Evolutionary conservation across 2,888 invertebrate genomes (phyloP), one percentile per base, ranked within the genome.

Genomic region (Caradrina kadenii): DNA sequence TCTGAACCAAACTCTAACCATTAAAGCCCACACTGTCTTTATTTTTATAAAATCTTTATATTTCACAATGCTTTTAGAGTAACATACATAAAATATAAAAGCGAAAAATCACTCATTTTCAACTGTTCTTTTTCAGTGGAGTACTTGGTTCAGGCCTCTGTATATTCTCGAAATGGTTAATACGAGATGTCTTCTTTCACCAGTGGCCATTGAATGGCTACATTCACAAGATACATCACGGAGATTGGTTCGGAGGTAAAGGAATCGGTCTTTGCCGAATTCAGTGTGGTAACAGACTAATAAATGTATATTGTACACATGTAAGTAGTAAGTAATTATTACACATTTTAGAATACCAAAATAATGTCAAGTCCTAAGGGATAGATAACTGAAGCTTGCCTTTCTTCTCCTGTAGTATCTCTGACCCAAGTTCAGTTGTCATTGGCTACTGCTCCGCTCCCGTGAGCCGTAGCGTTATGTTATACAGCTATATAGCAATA

Each of bases 241-340:
- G 99, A 0, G 99, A 99, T 92, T 99, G 99, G 99, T 99, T 99
- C 93, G 99, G 99, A 50, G 99, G 99, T 6, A 99, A 99, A 96
- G 99, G 99, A 15, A 97, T 99, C 52, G 99, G 98, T 2, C 93
- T 99, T 26, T 98, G 98, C 88, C 96, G 97, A 85, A 96, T 99
- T 53, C 96, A 97, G 82, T 96, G 97, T 71, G 96, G 97, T 39
- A 97, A 97, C 60, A 96, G 97, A 79, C 94, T 96, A 62, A 96
- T 99, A 63, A 98, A 99, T 93, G 95, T 99, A 69, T 99, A 99
- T 92, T 97, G 98, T 82, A 98, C 99, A 79, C 99, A 99, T 97
- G 99, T 99, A 96, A 97, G 97, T 96, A 76, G 49, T 65, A 56
- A 45, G 11, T 54, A 22, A 70, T 54, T 39, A 54, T 69, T 26